Evolutionary conservation across 2,113 vertebrate genomes (phyloP).

Genomic region (Entomyzon cyanotis): DNA sequence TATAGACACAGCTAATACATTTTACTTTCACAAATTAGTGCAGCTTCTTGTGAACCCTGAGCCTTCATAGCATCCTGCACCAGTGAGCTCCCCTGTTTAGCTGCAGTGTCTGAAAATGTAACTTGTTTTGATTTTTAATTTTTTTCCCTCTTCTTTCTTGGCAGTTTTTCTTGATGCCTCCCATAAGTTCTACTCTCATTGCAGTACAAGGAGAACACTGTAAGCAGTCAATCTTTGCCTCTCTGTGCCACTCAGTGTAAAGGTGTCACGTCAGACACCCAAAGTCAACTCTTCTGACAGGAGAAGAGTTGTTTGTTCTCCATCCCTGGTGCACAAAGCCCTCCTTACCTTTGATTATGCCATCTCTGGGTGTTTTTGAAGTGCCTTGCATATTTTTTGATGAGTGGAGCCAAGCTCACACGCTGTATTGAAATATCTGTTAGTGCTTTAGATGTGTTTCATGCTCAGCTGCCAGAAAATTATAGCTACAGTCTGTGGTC

Average conservation of each 20-base stretch:
- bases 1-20: background rate
- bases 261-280: background rate
- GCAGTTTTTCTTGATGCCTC: background rate
- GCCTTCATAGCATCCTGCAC: background rate
- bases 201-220: background rate
- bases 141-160: background rate
- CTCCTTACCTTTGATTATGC: background rate
- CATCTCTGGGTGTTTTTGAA: background rate
- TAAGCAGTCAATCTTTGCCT: background rate
- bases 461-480: conserved; percentile 10
- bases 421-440: background rate
- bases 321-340: background rate
- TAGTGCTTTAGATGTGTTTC: background rate
- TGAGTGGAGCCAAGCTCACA: background rate
- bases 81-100: background rate
- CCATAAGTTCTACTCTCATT: background rate
- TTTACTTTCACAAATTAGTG: background rate
- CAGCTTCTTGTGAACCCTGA: background rate
- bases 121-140: background rate
- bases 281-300: background rate
- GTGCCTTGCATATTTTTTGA: background rate
- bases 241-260: background rate
- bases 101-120: background rate
- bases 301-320: background rate
- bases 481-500: background rate